These are phyloP conservation scores for Panagrolaimus sp. DNA, from an alignment of 1,140 invertebrate species.

Conservation along the genomic window DNA sequence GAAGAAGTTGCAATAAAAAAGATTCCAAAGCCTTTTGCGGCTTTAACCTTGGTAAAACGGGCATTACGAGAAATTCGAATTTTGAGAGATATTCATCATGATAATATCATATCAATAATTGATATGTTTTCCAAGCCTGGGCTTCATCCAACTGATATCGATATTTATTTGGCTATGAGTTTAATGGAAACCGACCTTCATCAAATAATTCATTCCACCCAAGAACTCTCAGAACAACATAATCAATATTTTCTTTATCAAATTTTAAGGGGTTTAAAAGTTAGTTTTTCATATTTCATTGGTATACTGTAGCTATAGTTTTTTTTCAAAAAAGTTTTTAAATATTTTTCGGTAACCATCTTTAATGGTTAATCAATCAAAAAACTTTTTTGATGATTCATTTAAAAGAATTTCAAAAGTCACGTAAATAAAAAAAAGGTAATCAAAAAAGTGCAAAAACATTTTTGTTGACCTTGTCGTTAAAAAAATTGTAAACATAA, in stretches of 20 bases:
- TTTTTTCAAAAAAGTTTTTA: too few relatives aligned
- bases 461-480: too few relatives aligned
- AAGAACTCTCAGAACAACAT: constrained; percentile 61
- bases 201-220: constrained; percentile 63
- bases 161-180: constrained; percentile 63
- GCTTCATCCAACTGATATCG: not conserved
- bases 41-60: constrained; percentile 61
- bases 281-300: constrained; percentile 22
- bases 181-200: constrained; percentile 64
- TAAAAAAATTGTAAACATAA: too few relatives aligned
- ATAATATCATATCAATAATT: constrained; percentile 62
- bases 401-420: not conserved
- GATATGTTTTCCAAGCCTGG: constrained; percentile 61
- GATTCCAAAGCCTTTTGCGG: constrained; percentile 60
- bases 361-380: constrained; percentile 19
- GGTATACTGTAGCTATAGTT: not conserved
- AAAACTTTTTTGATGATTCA: constrained; percentile 5
- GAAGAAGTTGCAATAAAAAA: constrained; percentile 64
- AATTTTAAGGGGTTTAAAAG: constrained; percentile 62
- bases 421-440: not conserved
- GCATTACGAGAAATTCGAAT: constrained; percentile 64
- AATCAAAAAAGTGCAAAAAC: too few relatives aligned
- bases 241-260: constrained; percentile 63
- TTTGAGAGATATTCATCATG: constrained; percentile 62
- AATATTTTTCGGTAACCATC: constrained; percentile 21